Evolutionary conservation across 2,797 vertebrate species (phyloP).

Genomic region (Chanos chanos): DNA sequence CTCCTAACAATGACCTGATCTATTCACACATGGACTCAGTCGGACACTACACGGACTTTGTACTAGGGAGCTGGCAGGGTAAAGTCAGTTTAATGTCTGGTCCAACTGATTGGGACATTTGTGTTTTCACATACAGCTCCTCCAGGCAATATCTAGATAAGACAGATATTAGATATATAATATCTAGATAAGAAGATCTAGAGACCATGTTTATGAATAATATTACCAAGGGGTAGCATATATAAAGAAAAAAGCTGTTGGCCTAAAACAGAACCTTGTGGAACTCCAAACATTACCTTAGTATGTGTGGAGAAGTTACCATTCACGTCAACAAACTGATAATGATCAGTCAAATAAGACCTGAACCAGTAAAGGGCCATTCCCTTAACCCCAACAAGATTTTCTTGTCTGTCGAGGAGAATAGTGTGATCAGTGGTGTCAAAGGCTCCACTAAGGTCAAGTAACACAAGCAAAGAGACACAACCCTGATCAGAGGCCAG

Average conservation of each 20-base stretch:
- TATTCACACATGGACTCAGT: not conserved
- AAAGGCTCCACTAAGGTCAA: too few species aligned
- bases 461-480: too few species aligned
- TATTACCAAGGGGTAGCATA: too few species aligned
- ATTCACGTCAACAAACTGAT: not conserved
- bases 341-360: slow-evolving; percentile 1
- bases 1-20: not conserved
- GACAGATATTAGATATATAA: too few species aligned
- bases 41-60: not conserved
- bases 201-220: too few species aligned
- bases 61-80: too few species aligned
- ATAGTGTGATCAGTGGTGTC: not conserved
- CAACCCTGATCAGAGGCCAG: too few species aligned
- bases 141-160: not conserved
- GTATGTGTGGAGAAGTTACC: not conserved
- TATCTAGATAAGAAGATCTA: too few species aligned
- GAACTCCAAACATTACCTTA: not conserved
- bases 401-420: not conserved
- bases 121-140: not conserved
- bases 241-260: too few species aligned
- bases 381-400: not conserved
- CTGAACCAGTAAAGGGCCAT: not conserved
- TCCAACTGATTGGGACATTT: not conserved
- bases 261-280: too few species aligned
- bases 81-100: not conserved